Percentiles rank a stretch among this genome's conserved stretches.
Evolutionary conservation across 2,797 vertebrate species (phyloP).

Genomic region (Neopelma chrysocephalum): DNA sequence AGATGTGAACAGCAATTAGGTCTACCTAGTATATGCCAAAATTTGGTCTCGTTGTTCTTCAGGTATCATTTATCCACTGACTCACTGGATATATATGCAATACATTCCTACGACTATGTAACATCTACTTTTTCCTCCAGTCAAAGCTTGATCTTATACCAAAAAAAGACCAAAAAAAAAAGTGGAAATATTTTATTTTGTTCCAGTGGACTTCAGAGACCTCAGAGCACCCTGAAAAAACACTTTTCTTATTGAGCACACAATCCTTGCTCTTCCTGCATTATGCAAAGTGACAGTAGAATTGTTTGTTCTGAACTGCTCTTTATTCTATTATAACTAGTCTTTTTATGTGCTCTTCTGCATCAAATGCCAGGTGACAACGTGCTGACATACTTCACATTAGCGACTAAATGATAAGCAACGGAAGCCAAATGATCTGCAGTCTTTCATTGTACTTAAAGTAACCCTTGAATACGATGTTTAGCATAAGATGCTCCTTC

Average conservation of each 20-base stretch:
- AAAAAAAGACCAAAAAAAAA: neutral
- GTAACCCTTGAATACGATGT: neutral
- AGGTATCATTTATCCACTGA: neutral
- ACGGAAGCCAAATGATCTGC: neutral
- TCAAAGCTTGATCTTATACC: neutral
- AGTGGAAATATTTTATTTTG: neutral
- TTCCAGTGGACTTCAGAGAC: neutral
- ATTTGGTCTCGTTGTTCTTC: neutral
- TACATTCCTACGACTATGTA: neutral
- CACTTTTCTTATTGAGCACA: neutral
- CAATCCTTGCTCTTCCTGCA: neutral
- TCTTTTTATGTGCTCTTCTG: neutral
- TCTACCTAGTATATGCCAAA: neutral
- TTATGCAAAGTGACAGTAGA: neutral
- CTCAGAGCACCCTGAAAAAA: neutral
- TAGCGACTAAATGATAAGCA: constrained; percentile 34
- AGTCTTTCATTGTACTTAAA: neutral
- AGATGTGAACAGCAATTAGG: neutral
- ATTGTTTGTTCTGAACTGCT: neutral
- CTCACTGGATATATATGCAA: neutral
- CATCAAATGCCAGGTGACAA: neutral
- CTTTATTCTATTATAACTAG: neutral
- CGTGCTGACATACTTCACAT: neutral
- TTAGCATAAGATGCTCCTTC: neutral
- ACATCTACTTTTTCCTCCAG: neutral